These are phyloP conservation scores for Ericerus pela DNA, from an alignment of 1,140 invertebrate species.

Conservation along the genomic window DNA sequence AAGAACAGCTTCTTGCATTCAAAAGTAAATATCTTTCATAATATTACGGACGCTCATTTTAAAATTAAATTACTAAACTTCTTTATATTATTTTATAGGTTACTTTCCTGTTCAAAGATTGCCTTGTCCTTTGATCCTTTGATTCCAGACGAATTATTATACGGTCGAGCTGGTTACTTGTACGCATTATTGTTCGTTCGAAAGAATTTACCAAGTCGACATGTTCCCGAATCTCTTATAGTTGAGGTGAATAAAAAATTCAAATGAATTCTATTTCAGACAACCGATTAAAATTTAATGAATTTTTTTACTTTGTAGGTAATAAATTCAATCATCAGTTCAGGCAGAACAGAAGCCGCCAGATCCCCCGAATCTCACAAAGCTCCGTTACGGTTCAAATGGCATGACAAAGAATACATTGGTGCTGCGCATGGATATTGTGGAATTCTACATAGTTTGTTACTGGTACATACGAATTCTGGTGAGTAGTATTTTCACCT, in stretches of 20 bases:
- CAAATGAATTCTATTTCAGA: background rate
- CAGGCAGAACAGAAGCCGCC: conserved; percentile 43
- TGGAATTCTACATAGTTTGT: conserved; percentile 67
- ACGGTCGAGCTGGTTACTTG: conserved; percentile 73
- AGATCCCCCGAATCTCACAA: conserved; percentile 30
- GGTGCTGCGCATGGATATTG: conserved; percentile 76
- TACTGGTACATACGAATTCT: conserved; percentile 42
- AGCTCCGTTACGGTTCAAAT: conserved; percentile 61
- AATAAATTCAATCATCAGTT: conserved; percentile 43
- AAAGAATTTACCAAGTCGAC: conserved; percentile 37
- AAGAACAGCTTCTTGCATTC: background rate
- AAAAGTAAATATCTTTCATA: conserved; percentile 7
- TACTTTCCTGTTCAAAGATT: background rate
- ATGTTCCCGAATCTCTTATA: conserved; percentile 34
- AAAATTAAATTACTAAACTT: background rate
- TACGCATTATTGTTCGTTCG: conserved; percentile 57
- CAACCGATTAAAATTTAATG: background rate
- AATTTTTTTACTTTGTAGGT: conserved; percentile 34
- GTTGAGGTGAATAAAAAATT: conserved; percentile 31
- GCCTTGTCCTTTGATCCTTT: conserved; percentile 24
- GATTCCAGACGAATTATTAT: conserved; percentile 66
- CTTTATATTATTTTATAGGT: background rate
- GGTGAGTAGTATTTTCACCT: background rate
- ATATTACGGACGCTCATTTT: background rate
- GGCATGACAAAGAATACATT: conserved; percentile 76